Conservation (phyloP, 2,797 vertebrate species). For the Anabas testudineus region DNA sequence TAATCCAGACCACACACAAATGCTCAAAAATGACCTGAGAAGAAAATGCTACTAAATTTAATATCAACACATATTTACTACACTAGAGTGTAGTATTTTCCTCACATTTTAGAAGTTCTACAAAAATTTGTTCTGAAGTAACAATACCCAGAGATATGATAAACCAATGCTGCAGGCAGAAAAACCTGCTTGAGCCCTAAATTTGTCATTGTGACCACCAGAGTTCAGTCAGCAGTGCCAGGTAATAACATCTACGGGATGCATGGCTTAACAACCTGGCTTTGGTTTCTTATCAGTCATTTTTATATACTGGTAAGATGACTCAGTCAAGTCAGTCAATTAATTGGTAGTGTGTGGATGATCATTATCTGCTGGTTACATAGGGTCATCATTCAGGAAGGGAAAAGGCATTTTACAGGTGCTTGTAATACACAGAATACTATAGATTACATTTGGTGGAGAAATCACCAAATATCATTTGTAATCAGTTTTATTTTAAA, state of each 20-base stretch:
- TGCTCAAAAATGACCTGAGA: background rate
- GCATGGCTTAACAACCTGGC: conserved; percentile 32
- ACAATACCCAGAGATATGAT: background rate
- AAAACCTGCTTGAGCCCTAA: background rate
- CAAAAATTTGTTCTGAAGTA: background rate
- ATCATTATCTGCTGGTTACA: background rate
- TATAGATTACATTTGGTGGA: too few relatives aligned
- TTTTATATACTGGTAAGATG: conserved; percentile 31
- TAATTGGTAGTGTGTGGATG: background rate
- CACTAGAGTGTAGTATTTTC: background rate
- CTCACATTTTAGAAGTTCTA: background rate
- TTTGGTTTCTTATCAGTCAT: conserved; percentile 47
- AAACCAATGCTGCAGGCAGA: background rate
- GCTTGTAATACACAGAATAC: too few relatives aligned
- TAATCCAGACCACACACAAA: background rate
- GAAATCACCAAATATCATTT: too few relatives aligned
- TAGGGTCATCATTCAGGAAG: background rate
- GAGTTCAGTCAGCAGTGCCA: conserved; percentile 18
- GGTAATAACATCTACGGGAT: conserved; percentile 28
- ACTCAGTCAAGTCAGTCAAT: conserved; percentile 28
- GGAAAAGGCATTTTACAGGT: too few relatives aligned
- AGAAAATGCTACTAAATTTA: too few relatives aligned
- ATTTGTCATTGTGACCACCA: conserved; percentile 31
- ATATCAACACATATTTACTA: background rate
- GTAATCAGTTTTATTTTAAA: too few relatives aligned